Evolutionary conservation across 1,140 invertebrate genomes (phyloP).

Genomic region (Caenorhabditis latens): DNA sequence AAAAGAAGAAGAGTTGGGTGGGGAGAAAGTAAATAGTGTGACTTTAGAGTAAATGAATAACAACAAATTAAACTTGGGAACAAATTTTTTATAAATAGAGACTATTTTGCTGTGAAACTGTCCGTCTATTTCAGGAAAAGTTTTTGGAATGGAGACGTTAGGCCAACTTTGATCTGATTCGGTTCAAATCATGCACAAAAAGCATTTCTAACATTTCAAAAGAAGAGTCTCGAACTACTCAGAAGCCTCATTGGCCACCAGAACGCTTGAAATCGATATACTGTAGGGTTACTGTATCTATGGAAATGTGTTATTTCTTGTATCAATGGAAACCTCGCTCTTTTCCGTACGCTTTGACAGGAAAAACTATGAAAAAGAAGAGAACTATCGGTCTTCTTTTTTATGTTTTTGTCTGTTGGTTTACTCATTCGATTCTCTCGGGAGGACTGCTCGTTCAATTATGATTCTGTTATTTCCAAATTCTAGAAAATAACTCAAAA

Average conservation of each 20-base stretch:
- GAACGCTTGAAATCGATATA: too few relatives aligned
- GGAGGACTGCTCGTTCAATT: conserved; percentile 21
- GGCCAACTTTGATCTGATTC: too few relatives aligned
- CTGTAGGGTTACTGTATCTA: too few relatives aligned
- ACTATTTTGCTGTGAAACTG: too few relatives aligned
- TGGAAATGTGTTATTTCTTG: too few relatives aligned
- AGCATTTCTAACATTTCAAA: too few relatives aligned
- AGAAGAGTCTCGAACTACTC: too few relatives aligned
- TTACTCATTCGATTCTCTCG: conserved; percentile 1
- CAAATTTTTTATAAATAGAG: too few relatives aligned
- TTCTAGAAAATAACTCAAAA: neutral
- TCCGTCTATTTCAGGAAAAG: too few relatives aligned
- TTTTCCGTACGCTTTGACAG: neutral
- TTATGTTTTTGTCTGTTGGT: neutral
- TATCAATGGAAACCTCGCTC: neutral
- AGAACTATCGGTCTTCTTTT: neutral
- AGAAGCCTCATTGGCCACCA: too few relatives aligned
- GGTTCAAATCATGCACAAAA: too few relatives aligned
- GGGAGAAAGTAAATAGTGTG: neutral
- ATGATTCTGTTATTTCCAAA: conserved; percentile 20
- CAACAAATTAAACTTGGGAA: neutral
- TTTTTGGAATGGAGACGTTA: too few relatives aligned
- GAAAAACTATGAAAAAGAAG: neutral
- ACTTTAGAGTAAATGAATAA: neutral
- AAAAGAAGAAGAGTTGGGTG: neutral